Evolutionary conservation across 2,888 invertebrate genomes (phyloP), one percentile per base, ranked within the genome.

Genomic region (Pherbina coryleti): DNA sequence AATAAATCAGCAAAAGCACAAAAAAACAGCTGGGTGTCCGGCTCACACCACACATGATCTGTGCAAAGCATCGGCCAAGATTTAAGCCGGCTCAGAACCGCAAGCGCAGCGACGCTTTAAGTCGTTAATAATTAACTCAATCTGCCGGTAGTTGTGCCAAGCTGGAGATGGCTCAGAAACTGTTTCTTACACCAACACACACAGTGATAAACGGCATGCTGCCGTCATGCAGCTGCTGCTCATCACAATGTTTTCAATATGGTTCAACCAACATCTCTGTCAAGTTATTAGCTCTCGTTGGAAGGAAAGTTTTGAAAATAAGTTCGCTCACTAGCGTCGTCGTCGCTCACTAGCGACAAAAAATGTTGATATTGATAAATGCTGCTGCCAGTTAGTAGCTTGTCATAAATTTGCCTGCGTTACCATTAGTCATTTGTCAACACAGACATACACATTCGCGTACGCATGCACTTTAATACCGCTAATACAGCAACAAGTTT

Each of bases 361-460:
- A 25, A 71, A 72, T 44, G 44, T 44, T 44, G 44, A 44, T 19
- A 69, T 25, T 82, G 83, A 83, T 82, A 82, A 82, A 83, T 83
- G 81, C 82, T 82, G 79, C 79, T 81, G 82, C 79, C 83, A 83
- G 80, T 80, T 80, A 88, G 86, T 86, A 86, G 86, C 87, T 88
- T 87, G 88, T 88, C 87, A 87, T 87, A 87, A 87, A 88, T 88
- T 87, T 87, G 88, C 88, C 84, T 85, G 85, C 84, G 84, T 85
- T 85, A 84, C 87, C 88, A 87, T 87, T 82, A 82, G 79, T 83
- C 83, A 83, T 83, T 82, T 83, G 82, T 82, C 83, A 82, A 79
- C 79, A 81, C 79, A 57, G 62, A 78, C 57, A 19, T 28, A 69
- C 11, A 55, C 53, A 73, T 28, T 70, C 51, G 64, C 77, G 62